Evolutionary conservation across 2,888 invertebrate genomes (phyloP), one percentile per base, ranked within the genome.

Genomic region (Pristionchus japonicus): DNA sequence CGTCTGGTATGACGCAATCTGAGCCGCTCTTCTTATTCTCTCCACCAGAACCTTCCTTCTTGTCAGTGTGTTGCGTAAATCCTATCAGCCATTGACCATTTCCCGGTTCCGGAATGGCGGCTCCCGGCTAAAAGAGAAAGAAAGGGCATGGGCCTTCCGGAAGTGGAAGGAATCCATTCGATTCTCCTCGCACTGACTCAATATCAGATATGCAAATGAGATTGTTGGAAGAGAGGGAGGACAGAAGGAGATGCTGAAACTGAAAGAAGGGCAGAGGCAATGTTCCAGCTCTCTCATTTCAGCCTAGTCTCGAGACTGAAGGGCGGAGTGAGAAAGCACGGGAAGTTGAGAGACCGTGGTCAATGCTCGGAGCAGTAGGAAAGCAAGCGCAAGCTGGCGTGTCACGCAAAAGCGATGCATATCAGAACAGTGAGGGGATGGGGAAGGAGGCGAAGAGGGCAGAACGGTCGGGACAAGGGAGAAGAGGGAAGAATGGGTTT

Each of bases 361-460:
- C 77, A 77, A 40, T n/a, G 40, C 23, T 43, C 77, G 23, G 20
- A 20, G 52, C 6, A 23, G 20, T 9, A n/a, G 9, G 57, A 23
- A n/a, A 20, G 23, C 20, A 47, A n/a, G 43, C 6, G 11, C 82
- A 83, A 52, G 52, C 82, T 83, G 82, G 82, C 43, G 37, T 83
- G 82, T 43, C 82, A 83, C 82, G 82, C 82, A 52, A 83, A 77
- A 83, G 82, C 82, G 82, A 83, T 83, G 82, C 82, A 83, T 83
- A 83, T 83, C 82, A 52, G 82, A 77, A 77, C 77, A 83, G 82
- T 83, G 49, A 20, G 20, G 27, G 49, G 31, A 20, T 1, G 40
- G 31, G 64, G 61, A 34, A 34, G 57, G 34, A 9, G 43, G 37
- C 13, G 52, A 85, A 47, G 34, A 23, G 27, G 40, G 85, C 43